phyloP scores from a whole-genome alignment of 1,140 invertebrate species.

The Bombus waltoni region DNA sequence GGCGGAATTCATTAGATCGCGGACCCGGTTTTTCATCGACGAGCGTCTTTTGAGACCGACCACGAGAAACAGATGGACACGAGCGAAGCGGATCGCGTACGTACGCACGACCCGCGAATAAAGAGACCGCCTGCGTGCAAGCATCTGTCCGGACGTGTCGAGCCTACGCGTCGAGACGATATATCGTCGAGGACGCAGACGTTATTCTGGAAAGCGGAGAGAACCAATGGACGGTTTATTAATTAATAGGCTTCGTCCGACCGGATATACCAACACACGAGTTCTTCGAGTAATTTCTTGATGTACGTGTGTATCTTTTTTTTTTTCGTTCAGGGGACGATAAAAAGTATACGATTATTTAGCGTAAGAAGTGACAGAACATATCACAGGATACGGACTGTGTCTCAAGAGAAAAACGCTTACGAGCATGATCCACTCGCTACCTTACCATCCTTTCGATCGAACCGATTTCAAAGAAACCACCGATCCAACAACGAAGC shows the following conservation, averaged over 20 bases:
- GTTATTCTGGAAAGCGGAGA: constrained; percentile 4
- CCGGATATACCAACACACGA: background rate
- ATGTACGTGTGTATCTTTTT: background rate
- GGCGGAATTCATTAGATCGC: background rate
- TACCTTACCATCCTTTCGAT: no score
- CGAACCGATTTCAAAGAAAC: constrained; percentile 25
- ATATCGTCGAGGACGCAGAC: background rate
- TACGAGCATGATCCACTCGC: background rate
- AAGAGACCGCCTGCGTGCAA: constrained; percentile 38
- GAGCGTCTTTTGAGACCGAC: background rate
- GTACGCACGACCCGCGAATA: constrained; percentile 8
- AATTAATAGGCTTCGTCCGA: constrained; percentile 51
- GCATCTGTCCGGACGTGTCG: constrained; percentile 45
- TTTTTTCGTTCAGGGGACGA: background rate
- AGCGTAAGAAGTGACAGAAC: background rate
- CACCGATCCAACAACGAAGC: background rate
- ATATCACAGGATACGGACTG: background rate
- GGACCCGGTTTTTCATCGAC: constrained; percentile 12
- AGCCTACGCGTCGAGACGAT: background rate
- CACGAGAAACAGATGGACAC: constrained; percentile 5
- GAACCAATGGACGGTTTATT: constrained; percentile 39
- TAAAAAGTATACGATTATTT: background rate
- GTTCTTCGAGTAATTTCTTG: background rate
- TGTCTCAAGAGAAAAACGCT: background rate
- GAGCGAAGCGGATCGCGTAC: constrained; percentile 1